Conservation (phyloP, 2,797 vertebrate species). For the Ptychadena robeensis region DNA sequence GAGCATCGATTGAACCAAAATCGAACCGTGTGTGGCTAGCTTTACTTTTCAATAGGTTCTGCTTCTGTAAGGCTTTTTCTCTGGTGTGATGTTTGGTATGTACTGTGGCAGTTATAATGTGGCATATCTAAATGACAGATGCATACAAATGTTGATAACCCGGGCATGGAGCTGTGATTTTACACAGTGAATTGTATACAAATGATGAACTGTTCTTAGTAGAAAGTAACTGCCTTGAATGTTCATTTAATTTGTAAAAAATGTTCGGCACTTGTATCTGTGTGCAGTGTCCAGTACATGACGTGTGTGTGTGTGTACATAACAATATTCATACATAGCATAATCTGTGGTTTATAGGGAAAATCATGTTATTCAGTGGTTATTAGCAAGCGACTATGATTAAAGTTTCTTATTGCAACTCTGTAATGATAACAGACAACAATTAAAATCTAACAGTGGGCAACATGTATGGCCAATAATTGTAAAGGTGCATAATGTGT, state of each 20-base stretch:
- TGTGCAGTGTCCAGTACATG: neutral
- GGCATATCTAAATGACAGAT: slow-evolving; percentile 16
- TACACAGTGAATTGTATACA: neutral
- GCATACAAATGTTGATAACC: neutral
- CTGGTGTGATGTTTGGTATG: neutral
- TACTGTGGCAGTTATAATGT: neutral
- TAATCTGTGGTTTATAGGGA: too few species aligned
- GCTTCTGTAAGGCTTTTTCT: neutral
- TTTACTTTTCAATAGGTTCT: neutral
- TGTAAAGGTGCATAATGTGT: too few species aligned
- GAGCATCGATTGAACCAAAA: too few species aligned
- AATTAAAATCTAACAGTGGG: too few species aligned
- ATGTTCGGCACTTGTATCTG: neutral
- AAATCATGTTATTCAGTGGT: too few species aligned
- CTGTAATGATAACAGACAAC: too few species aligned
- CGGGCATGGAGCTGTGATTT: neutral
- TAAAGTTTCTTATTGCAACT: too few species aligned
- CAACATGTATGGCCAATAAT: too few species aligned
- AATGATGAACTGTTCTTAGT: neutral
- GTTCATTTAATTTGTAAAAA: neutral
- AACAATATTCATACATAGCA: too few species aligned
- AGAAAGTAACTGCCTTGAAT: neutral
- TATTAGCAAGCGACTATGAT: too few species aligned
- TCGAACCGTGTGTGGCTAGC: too few species aligned
- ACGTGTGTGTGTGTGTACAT: too few species aligned